phyloP scores from a whole-genome alignment of 2,113 vertebrate genomes.

The Thomomys bottae region DNA sequence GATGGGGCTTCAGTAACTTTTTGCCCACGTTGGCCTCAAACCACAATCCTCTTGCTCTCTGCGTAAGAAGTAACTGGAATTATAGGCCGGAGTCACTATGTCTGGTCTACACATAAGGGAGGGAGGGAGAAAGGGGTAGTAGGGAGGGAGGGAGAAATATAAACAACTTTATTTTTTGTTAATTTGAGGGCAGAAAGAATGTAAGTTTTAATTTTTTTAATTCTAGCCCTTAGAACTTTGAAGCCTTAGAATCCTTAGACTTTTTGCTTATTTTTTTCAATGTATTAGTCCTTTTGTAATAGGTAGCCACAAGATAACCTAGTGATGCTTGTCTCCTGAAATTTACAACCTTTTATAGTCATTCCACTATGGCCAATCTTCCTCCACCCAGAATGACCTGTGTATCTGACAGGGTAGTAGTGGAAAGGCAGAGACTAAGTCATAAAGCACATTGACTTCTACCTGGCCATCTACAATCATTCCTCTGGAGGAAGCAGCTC shows the following conservation, averaged over 20 bases:
- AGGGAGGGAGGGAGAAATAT: neutral
- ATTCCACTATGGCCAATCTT: neutral
- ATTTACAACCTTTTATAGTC: neutral
- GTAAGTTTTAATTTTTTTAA: conserved; percentile 38
- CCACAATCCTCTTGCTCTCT: too few species aligned
- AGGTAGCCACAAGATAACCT: neutral
- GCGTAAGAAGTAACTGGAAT: too few species aligned
- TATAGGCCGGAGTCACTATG: too few species aligned
- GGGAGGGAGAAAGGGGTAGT: too few species aligned
- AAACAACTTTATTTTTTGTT: neutral
- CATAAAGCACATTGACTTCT: neutral
- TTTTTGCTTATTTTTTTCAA: neutral
- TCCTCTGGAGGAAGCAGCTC: neutral
- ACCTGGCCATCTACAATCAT: neutral
- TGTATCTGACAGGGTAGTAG: neutral
- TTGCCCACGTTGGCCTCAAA: too few species aligned
- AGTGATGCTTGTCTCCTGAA: neutral
- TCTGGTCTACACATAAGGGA: too few species aligned
- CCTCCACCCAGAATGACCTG: neutral
- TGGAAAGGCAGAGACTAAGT: neutral
- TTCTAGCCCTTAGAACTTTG: conserved; percentile 3
- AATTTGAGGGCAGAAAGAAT: neutral
- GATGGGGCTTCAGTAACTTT: too few species aligned
- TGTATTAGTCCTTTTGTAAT: neutral
- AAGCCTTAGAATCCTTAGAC: neutral